Conservation (phyloP, 2,113 vertebrate genomes). For the Ondatra zibethicus region DNA sequence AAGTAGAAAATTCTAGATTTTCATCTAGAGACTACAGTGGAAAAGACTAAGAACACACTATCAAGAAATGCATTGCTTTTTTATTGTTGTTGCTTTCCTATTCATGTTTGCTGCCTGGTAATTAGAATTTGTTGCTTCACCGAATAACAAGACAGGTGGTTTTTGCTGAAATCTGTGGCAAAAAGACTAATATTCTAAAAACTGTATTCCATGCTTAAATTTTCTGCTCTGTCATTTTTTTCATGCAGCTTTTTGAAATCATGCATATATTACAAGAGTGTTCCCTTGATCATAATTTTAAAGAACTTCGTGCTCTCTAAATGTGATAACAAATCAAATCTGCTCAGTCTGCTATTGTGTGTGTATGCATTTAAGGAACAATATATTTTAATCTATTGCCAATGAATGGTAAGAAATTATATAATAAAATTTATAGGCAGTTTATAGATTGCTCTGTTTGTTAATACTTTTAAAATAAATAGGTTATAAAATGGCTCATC, state of each 20-base stretch:
- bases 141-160: not conserved
- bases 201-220: not conserved
- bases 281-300: not conserved
- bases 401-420: slow-evolving; percentile 53
- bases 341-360: not conserved
- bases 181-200: not conserved
- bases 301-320: not conserved
- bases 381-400: slow-evolving; percentile 50
- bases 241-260: not conserved
- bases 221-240: slow-evolving; percentile 1
- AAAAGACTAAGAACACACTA: fast-evolving
- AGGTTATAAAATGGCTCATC: slow-evolving; percentile 77
- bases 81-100: not conserved
- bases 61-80: not conserved
- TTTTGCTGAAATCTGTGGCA: not conserved
- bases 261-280: not conserved
- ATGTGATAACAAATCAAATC: not conserved
- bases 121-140: not conserved
- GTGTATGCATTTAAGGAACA: not conserved
- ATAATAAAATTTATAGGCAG: slow-evolving; percentile 50
- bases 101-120: not conserved
- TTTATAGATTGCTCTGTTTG: slow-evolving; percentile 67
- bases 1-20: not conserved
- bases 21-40: fast-evolving
- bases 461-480: slow-evolving; percentile 78